A percentile compares a stretch with the other conserved stretches of the same genome.
These are phyloP conservation scores for Poeciliopsis turrubarensis DNA, from an alignment of 2,113 vertebrate species.

Conservation along the genomic window DNA sequence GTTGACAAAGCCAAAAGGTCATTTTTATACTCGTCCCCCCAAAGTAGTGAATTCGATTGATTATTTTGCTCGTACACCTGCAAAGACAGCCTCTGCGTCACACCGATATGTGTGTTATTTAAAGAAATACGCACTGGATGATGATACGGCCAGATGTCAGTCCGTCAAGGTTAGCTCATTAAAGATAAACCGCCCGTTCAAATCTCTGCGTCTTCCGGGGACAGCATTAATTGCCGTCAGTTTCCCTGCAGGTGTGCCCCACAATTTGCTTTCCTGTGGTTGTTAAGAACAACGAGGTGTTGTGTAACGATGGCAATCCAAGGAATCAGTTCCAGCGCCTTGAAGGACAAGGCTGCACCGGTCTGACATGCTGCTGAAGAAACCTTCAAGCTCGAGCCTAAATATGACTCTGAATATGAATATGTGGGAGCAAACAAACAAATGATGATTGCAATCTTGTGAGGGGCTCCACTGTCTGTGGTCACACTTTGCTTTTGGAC, in stretches of 20 bases:
- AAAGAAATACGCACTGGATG: background rate
- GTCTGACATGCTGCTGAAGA: slow-evolving; percentile 16
- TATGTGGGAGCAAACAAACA: too few species aligned
- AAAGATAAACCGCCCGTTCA: slow-evolving; percentile 35
- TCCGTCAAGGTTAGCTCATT: slow-evolving; percentile 53
- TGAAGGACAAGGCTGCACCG: slow-evolving; percentile 28
- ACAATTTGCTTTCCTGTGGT: slow-evolving; percentile 1
- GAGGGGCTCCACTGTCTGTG: too few species aligned
- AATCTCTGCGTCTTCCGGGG: background rate
- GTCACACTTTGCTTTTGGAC: too few species aligned
- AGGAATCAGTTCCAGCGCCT: background rate
- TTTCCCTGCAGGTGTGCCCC: slow-evolving; percentile 46
- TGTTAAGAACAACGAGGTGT: slow-evolving; percentile 1
- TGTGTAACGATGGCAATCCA: background rate
- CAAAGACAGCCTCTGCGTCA: background rate
- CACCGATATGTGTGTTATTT: background rate
- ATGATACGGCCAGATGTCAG: slow-evolving; percentile 3
- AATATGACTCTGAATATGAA: background rate
- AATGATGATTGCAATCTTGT: too few species aligned
- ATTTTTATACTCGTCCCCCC: background rate
- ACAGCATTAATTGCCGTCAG: slow-evolving; percentile 58
- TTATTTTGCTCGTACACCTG: background rate
- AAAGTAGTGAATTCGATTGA: background rate
- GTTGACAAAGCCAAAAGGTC: slow-evolving; percentile 14
- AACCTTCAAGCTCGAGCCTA: background rate